phyloP scores from a whole-genome alignment of 2,888 invertebrate species.

The Chrysomela aeneicollis region DNA sequence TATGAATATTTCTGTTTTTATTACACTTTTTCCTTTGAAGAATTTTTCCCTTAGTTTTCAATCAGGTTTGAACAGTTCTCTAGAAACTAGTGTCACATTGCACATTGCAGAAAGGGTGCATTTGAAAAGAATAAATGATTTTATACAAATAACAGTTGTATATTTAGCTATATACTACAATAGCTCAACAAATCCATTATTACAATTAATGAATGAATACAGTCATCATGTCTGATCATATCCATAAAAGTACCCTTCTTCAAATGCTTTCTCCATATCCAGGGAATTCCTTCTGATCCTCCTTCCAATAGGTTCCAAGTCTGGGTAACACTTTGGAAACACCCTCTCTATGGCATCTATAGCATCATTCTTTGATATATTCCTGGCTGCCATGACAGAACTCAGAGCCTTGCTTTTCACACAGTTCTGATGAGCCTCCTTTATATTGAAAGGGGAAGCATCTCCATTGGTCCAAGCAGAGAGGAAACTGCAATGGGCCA shows the following conservation, averaged over 20 bases:
- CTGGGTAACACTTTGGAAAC: slow-evolving; percentile 89
- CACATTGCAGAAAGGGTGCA: too few relatives aligned
- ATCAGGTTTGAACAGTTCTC: too few relatives aligned
- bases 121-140: too few relatives aligned
- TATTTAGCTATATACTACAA: too few relatives aligned
- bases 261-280: slow-evolving; percentile 79
- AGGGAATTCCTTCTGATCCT: slow-evolving; percentile 74
- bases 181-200: too few relatives aligned
- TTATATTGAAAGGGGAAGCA: slow-evolving; percentile 75
- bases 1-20: too few relatives aligned
- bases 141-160: too few relatives aligned
- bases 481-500: slow-evolving; percentile 89
- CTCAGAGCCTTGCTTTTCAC: slow-evolving; percentile 87
- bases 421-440: slow-evolving; percentile 84
- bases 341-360: slow-evolving; percentile 82
- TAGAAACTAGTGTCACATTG: too few relatives aligned
- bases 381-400: slow-evolving; percentile 83
- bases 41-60: too few relatives aligned
- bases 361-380: slow-evolving; percentile 76
- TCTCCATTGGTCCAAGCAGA: slow-evolving; percentile 82
- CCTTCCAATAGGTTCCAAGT: slow-evolving; percentile 91
- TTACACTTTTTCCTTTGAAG: too few relatives aligned
- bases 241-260: slow-evolving; percentile 81
- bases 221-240: slow-evolving; percentile 67
- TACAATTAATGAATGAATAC: too few relatives aligned